phyloP scores from a whole-genome alignment of 2,113 vertebrate genomes.

The Urocynchramus pylzowi region DNA sequence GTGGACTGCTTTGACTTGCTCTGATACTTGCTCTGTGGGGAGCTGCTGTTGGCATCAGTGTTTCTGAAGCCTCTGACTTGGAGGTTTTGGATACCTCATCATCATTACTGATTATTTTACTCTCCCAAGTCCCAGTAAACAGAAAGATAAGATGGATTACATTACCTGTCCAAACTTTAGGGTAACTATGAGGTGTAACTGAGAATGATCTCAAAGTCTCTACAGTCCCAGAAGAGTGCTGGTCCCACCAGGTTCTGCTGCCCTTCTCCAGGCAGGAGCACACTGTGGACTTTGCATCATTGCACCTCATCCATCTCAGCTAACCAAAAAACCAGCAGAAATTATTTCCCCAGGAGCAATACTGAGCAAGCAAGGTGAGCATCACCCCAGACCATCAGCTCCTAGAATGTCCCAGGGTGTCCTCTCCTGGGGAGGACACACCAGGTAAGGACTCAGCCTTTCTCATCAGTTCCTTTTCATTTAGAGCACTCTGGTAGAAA shows the following conservation, averaged over 20 bases:
- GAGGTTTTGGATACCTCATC: neutral
- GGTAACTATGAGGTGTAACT: neutral
- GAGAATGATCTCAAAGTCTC: neutral
- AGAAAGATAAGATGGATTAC: neutral
- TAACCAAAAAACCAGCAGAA: neutral
- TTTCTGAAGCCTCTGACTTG: neutral
- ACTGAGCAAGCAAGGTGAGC: neutral
- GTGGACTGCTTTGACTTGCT: neutral
- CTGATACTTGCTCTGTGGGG: neutral
- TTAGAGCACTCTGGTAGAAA: neutral
- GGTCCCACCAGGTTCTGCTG: neutral
- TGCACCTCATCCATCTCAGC: neutral
- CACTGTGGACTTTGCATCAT: fast-evolving
- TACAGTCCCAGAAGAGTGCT: neutral
- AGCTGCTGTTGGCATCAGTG: neutral
- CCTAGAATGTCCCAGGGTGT: neutral
- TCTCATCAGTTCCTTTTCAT: neutral
- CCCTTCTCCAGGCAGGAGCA: neutral
- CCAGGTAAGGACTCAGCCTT: neutral
- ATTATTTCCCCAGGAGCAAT: neutral
- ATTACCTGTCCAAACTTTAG: neutral
- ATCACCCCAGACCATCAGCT: neutral
- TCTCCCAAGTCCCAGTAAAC: neutral
- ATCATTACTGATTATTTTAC: neutral
- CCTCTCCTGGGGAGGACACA: neutral